A percentile compares a stretch with the other conserved stretches of the same genome.
phyloP scores from a whole-genome alignment of 2,113 vertebrate species.

The Pholis gunnellus region DNA sequence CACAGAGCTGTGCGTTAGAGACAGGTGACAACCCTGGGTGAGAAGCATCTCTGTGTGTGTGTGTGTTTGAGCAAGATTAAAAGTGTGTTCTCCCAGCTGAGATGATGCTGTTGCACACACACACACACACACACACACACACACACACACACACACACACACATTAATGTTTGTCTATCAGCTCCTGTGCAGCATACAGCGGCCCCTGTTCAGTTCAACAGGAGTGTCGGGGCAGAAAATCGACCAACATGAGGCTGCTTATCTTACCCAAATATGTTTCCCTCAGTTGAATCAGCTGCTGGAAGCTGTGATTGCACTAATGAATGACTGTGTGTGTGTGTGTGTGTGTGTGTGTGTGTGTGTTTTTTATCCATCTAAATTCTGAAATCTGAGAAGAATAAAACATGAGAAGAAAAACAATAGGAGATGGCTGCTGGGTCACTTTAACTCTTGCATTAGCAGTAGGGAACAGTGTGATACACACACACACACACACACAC shows the following conservation, averaged over 20 bases:
- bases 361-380: neutral
- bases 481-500: neutral
- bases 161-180: constrained; percentile 1
- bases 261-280: constrained; percentile 35
- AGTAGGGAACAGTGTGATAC: constrained; percentile 46
- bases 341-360: neutral
- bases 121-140: neutral
- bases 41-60: neutral
- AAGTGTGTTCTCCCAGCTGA: neutral
- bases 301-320: neutral
- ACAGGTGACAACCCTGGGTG: neutral
- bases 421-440: constrained; percentile 39
- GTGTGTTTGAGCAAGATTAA: neutral
- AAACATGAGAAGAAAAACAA: constrained; percentile 37
- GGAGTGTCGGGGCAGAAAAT: constrained; percentile 6
- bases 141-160: neutral
- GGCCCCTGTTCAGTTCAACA: neutral
- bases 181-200: constrained; percentile 3
- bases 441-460: constrained; percentile 57
- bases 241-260: constrained; percentile 6
- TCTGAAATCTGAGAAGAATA: constrained; percentile 15
- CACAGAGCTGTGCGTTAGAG: constrained; percentile 9
- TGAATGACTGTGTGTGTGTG: neutral
- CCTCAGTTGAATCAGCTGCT: constrained; percentile 24
- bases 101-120: neutral